Percentiles rank a stretch among this genome's conserved stretches.
Evolutionary conservation across 2,113 vertebrate species (phyloP).

Genomic region (Oreochromis niloticus): DNA sequence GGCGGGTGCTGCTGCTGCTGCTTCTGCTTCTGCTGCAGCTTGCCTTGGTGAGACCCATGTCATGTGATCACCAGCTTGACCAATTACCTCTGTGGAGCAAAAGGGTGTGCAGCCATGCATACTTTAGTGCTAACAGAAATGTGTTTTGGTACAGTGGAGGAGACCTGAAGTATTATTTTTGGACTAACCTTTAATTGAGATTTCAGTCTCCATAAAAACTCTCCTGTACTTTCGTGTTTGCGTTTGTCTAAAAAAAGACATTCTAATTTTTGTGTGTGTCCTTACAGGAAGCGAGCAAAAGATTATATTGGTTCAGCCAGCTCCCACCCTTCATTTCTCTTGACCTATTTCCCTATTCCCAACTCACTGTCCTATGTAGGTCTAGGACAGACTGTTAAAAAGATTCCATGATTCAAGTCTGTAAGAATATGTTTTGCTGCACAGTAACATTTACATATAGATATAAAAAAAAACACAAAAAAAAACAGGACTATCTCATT

Average conservation of each 20-base stretch:
- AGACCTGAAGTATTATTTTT: not conserved
- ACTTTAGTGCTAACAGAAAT: constrained; percentile 6
- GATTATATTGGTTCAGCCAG: not conserved
- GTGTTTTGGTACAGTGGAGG: constrained; percentile 6
- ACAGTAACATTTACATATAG: not conserved
- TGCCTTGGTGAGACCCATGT: constrained; percentile 32
- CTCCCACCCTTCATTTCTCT: constrained; percentile 45
- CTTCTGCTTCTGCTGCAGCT: not conserved
- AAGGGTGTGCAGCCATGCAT: constrained; percentile 52
- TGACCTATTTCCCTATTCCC: constrained; percentile 66
- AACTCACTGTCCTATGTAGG: constrained; percentile 50
- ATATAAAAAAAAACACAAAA: not conserved
- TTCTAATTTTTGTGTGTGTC: not conserved
- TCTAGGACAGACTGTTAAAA: constrained; percentile 38
- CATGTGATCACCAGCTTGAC: constrained; percentile 47
- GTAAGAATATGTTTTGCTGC: not conserved
- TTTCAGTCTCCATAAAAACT: not conserved
- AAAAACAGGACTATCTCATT: not conserved
- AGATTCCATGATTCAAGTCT: not conserved
- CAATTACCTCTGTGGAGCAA: constrained; percentile 39
- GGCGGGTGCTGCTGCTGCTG: constrained; percentile 25
- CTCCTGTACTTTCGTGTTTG: not conserved
- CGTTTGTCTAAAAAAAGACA: not conserved
- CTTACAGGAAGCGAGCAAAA: not conserved
- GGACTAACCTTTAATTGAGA: not conserved